Percentiles rank a stretch among this genome's conserved stretches.
phyloP scores from a whole-genome alignment of 2,797 vertebrate genomes.

The Sebastes nivosus region DNA sequence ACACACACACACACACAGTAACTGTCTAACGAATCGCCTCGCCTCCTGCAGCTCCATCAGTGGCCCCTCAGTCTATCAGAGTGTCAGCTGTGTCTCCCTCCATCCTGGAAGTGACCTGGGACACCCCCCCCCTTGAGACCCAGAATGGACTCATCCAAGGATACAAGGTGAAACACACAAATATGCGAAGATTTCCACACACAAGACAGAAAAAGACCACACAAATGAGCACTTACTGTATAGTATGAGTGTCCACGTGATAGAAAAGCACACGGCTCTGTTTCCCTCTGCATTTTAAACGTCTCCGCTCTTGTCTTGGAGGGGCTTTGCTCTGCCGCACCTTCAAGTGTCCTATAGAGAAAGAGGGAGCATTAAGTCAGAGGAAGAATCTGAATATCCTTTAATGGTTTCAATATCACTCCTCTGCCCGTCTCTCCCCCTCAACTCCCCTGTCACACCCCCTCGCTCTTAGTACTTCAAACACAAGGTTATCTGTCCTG shows the following conservation, averaged over 20 bases:
- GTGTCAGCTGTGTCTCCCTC: constrained; percentile 88
- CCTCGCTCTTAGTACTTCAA: constrained; percentile 69
- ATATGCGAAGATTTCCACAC: neutral
- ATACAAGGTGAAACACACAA: constrained; percentile 86
- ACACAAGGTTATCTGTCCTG: constrained; percentile 80
- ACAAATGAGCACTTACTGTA: neutral
- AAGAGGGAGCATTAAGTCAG: constrained; percentile 42
- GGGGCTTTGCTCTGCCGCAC: constrained; percentile 40
- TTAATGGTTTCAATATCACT: constrained; percentile 71
- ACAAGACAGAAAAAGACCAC: neutral
- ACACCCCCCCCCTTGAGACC: constrained; percentile 90
- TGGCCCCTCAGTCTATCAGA: constrained; percentile 91
- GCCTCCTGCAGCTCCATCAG: constrained; percentile 85
- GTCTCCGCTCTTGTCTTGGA: constrained; percentile 21
- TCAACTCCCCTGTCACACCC: constrained; percentile 33
- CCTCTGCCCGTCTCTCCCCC: constrained; percentile 19
- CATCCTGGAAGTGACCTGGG: constrained; percentile 93
- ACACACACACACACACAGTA: neutral
- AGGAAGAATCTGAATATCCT: constrained; percentile 69
- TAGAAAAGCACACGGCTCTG: neutral
- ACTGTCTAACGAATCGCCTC: constrained; percentile 16
- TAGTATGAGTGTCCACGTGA: neutral
- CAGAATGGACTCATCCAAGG: constrained; percentile 97
- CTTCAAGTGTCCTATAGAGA: constrained; percentile 56
- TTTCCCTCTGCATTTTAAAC: constrained; percentile 18